A percentile compares a stretch with the other conserved stretches of the same genome.
These are phyloP conservation scores for Sparus aurata DNA, from an alignment of 2,797 vertebrate genomes.

Conservation along the genomic window DNA sequence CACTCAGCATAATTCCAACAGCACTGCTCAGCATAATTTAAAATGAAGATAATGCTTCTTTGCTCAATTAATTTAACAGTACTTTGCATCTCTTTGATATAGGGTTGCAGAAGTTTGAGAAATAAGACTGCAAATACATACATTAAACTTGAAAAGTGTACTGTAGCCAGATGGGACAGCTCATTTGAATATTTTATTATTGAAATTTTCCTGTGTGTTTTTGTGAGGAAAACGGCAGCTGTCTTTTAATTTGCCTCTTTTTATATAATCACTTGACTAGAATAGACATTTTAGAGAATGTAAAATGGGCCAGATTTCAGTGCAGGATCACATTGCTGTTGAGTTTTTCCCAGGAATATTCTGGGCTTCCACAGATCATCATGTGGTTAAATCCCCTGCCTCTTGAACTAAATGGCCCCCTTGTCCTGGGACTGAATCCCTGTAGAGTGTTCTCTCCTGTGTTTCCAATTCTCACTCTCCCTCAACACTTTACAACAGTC, in stretches of 20 bases:
- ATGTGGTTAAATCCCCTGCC: constrained; percentile 50
- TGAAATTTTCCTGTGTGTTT: background rate
- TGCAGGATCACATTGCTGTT: background rate
- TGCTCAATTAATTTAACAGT: constrained; percentile 26
- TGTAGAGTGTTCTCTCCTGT: constrained; percentile 41
- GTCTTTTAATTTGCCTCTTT: background rate
- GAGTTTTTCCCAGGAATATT: constrained; percentile 15
- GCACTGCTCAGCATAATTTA: constrained; percentile 34
- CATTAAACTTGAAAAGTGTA: constrained; percentile 13
- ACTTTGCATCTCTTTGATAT: constrained; percentile 43
- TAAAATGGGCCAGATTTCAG: constrained; percentile 12
- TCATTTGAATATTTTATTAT: background rate
- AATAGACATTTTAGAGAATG: constrained; percentile 17
- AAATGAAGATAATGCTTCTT: constrained; percentile 44
- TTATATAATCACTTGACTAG: background rate
- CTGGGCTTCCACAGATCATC: constrained; percentile 41
- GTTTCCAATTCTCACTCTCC: constrained; percentile 37
- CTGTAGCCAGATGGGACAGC: background rate
- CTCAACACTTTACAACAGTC: constrained; percentile 29
- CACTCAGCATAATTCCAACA: constrained; percentile 42
- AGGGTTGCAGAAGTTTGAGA: constrained; percentile 16
- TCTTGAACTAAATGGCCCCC: constrained; percentile 47
- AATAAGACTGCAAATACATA: constrained; percentile 13
- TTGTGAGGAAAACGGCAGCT: constrained; percentile 1
- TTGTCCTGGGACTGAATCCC: constrained; percentile 59